Evolutionary conservation across 2,797 vertebrate genomes (phyloP), one percentile per base, ranked within the genome.

Genomic region (Karalla daura): DNA sequence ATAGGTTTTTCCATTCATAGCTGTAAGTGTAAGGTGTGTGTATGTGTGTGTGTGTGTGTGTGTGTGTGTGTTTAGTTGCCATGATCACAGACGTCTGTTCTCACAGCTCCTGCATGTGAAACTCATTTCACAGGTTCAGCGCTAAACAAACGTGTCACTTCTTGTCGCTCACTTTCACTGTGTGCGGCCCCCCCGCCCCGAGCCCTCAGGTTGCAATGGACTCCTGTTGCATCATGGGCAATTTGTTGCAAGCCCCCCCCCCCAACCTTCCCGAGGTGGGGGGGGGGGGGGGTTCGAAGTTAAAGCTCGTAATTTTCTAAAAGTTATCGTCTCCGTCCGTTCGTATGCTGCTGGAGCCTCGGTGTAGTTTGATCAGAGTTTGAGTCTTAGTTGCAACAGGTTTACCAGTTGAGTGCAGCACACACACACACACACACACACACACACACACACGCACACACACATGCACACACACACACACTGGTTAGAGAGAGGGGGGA

Each of bases 401-500:
- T 76, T 68, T 33, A 70, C 33, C 45, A 56, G 44, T 62, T 63
- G 52, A 66, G 40, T 37, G 56, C 32, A 50, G 32, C 20, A 33
- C 14, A n/a, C 36, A 37, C 18, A 50, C 36, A 28, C 27, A 33
- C 4, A 40, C 0, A 45, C 0, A 21, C 17, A n/a, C n/a, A n/a
- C n/a, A n/a, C 20, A 33, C 14, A n/a, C 36, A 37, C 18, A 50
- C 36, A 28, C 27, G 28, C 4, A 40, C 0, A 45, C 0, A 21
- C 17, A n/a, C 20, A 33, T 9, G 11, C 36, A 37, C 18, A 50
- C 36, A 28, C 27, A 33, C 4, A 40, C 0, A 45, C 0, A 21
- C 17, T n/a, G n/a, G n/a, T n/a, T n/a, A 23, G 18, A 39, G 3
- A 73, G 61, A 58, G 61, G 58, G 79, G 63, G 81, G 78, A 47